Evolutionary conservation across 2,888 invertebrate genomes (phyloP), one percentile per base, ranked within the genome.

Genomic region (Chesias legatella): DNA sequence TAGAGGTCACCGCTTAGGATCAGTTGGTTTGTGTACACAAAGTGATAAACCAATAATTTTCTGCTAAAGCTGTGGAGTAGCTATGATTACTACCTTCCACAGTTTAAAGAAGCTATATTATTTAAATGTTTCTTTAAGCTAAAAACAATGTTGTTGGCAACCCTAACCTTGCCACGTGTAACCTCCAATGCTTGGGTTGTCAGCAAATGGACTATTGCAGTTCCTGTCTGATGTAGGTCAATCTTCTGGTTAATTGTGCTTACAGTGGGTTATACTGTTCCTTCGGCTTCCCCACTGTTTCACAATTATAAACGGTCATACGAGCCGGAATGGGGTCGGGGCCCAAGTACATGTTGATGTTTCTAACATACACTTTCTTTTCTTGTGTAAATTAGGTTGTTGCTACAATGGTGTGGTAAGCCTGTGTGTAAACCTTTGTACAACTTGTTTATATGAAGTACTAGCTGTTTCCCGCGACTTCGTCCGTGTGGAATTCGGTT

Each of bases 141-240:
- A 22, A 7, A n/a, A 22, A 7, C 6, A 17, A 2, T 3, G 13
- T 22, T 26, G n/a, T 13, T 11, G 27, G 10, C 11, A 22, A 11
- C 22, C 21, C 27, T 38, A 17, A 29, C 11, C 1, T 29, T 10
- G 17, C 25, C 38, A 38, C 27, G 38, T 38, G 32, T 26, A 38
- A 32, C 11, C 21, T 20, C 61, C 60, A 63, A 57, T 34, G 42
- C 22, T 20, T 11, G 36, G 71, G 73, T 59, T 73, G 65, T 72
- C 65, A 67, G 64, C 61, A 73, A 78, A 77, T 68, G 64, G 63
- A 67, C 55, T 66, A 65, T 63, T 67, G 69, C 68, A 60, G 63
- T 71, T 71, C 66, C 23, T 29, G 23, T 28, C 38, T 59, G 2
- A 69, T 70, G 67, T 74, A 56, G 72, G 71, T 60, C 67, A 58